phyloP scores from a whole-genome alignment of 2,113 vertebrate genomes.

The Hipposideros armiger region DNA sequence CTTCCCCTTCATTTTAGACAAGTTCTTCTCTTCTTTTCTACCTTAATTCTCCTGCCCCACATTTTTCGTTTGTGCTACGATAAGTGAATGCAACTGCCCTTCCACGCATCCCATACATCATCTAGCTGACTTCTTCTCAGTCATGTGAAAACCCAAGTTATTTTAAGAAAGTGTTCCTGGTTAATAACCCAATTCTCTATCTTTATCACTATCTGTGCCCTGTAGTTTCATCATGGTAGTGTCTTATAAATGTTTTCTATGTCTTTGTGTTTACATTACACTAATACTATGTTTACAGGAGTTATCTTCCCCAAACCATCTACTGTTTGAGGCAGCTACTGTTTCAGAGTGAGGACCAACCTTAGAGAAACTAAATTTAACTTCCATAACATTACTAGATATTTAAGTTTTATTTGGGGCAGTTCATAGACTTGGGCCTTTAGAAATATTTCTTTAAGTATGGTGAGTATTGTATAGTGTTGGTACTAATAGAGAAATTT shows the following conservation, averaged over 20 bases:
- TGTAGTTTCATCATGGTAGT: neutral
- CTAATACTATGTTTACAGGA: neutral
- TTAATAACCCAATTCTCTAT: neutral
- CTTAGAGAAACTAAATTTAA: slow-evolving; percentile 19
- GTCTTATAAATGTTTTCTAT: slow-evolving; percentile 2
- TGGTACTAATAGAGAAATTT: slow-evolving; percentile 66
- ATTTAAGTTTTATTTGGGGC: neutral
- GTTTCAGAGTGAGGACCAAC: neutral
- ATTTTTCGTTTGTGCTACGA: neutral
- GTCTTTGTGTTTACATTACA: neutral
- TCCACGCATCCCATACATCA: neutral
- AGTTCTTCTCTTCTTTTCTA: neutral
- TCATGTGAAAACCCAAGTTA: neutral
- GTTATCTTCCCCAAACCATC: neutral
- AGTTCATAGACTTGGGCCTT: neutral
- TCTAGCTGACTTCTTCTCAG: neutral
- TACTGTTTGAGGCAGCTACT: neutral
- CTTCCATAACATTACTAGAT: neutral
- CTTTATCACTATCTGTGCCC: neutral
- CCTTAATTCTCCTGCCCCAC: neutral
- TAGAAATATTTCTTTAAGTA: slow-evolving; percentile 41
- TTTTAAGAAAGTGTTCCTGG: slow-evolving; percentile 25
- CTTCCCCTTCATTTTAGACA: neutral
- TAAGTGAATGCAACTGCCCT: neutral
- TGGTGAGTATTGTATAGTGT: slow-evolving; percentile 21